Evolutionary conservation across 2,113 vertebrate genomes (phyloP).

Genomic region (Furnarius figulus): DNA sequence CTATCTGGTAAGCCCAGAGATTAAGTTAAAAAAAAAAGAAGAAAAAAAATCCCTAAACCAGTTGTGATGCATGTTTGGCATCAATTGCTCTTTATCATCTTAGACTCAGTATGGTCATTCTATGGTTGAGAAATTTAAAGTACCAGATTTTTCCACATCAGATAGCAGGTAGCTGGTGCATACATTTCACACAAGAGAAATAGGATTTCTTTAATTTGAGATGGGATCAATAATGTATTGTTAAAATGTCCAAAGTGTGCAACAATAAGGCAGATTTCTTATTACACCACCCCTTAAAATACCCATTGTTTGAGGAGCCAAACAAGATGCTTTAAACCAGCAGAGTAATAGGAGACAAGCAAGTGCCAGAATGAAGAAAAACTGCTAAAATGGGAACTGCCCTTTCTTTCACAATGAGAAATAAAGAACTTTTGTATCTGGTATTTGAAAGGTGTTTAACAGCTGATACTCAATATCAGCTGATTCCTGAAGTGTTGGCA

Average conservation of each 20-base stretch:
- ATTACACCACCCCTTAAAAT: conserved; percentile 57
- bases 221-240: conserved; percentile 15
- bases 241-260: conserved; percentile 61
- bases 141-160: conserved; percentile 23
- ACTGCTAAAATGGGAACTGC: conserved; percentile 43
- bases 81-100: not conserved
- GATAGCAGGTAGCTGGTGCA: conserved; percentile 37
- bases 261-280: conserved; percentile 67
- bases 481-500: conserved; percentile 62
- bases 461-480: conserved; percentile 54
- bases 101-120: not conserved
- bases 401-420: conserved; percentile 63
- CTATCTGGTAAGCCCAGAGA: not conserved
- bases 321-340: conserved; percentile 70
- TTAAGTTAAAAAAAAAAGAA: not conserved
- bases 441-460: conserved; percentile 50
- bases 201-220: conserved; percentile 48
- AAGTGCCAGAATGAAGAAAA: conserved; percentile 32
- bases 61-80: conserved; percentile 40
- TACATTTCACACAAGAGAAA: conserved; percentile 53
- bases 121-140: not conserved
- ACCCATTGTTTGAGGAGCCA: conserved; percentile 64
- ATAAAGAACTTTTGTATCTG: conserved; percentile 60
- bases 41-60: not conserved
- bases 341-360: conserved; percentile 64